phyloP scores from a whole-genome alignment of 2,113 vertebrate genomes.

The Melanocharis versteri region DNA sequence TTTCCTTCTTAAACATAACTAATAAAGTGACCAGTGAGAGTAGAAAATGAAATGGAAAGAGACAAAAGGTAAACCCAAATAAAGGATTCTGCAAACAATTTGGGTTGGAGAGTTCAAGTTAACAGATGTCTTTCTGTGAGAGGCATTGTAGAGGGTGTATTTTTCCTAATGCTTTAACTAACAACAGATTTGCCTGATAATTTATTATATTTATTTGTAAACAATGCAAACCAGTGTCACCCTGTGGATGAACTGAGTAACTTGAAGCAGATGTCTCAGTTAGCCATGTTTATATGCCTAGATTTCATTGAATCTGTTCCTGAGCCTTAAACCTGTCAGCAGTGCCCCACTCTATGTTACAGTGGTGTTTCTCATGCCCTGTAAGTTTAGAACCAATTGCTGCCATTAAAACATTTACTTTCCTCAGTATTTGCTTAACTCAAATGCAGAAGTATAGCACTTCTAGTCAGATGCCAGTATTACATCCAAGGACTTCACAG shows the following conservation, averaged over 20 bases:
- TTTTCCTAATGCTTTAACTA: neutral
- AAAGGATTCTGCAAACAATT: neutral
- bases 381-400: neutral
- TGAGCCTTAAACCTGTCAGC: neutral
- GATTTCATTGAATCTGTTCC: neutral
- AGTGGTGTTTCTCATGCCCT: neutral
- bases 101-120: neutral
- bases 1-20: neutral
- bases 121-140: neutral
- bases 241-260: neutral
- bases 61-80: constrained; percentile 1
- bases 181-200: neutral
- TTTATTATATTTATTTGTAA: constrained; percentile 15
- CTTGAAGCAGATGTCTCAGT: neutral
- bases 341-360: neutral
- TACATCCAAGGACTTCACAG: neutral
- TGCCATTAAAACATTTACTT: neutral
- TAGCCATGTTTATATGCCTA: neutral
- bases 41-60: neutral
- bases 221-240: neutral
- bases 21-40: neutral
- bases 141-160: neutral
- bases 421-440: neutral
- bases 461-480: neutral
- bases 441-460: neutral